A percentile compares a stretch with the other conserved stretches of the same genome.
Conservation (phyloP, 2,797 vertebrate species). For the Selene dorsalis region DNA sequence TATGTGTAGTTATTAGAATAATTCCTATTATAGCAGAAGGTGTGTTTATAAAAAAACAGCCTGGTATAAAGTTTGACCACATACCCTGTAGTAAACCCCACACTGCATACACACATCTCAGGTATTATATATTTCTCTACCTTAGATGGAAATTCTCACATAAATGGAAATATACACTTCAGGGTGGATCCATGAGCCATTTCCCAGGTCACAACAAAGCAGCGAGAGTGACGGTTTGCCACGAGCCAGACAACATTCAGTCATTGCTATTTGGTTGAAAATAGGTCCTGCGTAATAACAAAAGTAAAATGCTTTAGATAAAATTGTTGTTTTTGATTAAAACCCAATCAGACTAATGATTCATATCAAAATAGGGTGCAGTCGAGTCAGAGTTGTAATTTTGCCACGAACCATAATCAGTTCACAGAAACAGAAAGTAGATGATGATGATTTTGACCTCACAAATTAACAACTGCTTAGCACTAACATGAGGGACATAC, state of each 20-base stretch:
- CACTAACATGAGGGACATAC: neutral
- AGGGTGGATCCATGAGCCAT: conserved; percentile 52
- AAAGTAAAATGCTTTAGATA: conserved; percentile 11
- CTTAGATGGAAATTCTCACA: conserved; percentile 50
- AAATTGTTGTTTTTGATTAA: neutral
- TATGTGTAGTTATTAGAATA: conserved; percentile 55
- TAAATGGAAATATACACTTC: conserved; percentile 72
- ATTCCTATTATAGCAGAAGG: conserved; percentile 60
- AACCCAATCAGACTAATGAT: neutral
- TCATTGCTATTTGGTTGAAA: conserved; percentile 28
- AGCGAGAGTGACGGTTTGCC: conserved; percentile 24
- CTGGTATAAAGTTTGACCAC: conserved; percentile 58
- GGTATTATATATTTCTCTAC: conserved; percentile 33
- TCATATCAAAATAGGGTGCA: neutral
- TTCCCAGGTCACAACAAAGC: conserved; percentile 46
- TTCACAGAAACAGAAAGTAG: conserved; percentile 24
- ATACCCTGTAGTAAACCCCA: conserved; percentile 59
- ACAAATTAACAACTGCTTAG: neutral
- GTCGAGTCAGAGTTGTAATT: neutral
- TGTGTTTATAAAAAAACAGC: conserved; percentile 38
- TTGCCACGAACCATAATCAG: neutral
- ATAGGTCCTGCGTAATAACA: conserved; percentile 20
- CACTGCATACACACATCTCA: conserved; percentile 41
- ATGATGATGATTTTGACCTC: neutral
- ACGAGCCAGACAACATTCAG: conserved; percentile 41